Evolutionary conservation across 2,113 vertebrate genomes (phyloP).

Genomic region (Smithornis capensis): DNA sequence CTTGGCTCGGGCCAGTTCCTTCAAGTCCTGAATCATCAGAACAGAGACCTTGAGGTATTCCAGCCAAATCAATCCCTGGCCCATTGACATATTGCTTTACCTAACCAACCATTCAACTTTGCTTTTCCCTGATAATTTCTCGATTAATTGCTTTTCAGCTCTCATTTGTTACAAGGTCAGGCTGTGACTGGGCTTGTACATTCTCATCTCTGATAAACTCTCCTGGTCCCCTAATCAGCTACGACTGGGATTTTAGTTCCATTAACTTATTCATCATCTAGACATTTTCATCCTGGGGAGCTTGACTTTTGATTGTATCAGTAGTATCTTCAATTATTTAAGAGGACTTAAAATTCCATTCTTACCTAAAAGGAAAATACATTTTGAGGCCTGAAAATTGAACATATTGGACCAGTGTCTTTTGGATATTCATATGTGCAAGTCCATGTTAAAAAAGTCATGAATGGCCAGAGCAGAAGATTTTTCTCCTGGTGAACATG

Average conservation of each 20-base stretch:
- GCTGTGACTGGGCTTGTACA: slow-evolving; percentile 70
- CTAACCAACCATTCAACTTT: slow-evolving; percentile 83
- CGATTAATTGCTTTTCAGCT: slow-evolving; percentile 88
- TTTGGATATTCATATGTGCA: neutral
- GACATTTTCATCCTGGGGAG: slow-evolving; percentile 67
- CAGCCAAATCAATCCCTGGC: slow-evolving; percentile 83
- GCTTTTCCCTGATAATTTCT: slow-evolving; percentile 82
- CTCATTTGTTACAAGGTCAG: slow-evolving; percentile 86
- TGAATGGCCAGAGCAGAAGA: neutral
- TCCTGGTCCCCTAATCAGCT: slow-evolving; percentile 59
- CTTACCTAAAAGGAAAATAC: slow-evolving; percentile 30
- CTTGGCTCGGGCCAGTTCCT: slow-evolving; percentile 51
- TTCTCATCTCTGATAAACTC: slow-evolving; percentile 67
- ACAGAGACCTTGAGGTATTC: slow-evolving; percentile 84
- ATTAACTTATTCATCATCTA: slow-evolving; percentile 77
- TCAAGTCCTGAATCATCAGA: slow-evolving; percentile 78
- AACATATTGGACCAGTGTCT: neutral
- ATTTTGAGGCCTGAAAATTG: neutral
- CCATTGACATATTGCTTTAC: slow-evolving; percentile 86
- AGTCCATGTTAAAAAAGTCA: neutral
- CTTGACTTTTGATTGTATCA: slow-evolving; percentile 70
- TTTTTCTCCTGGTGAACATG: neutral
- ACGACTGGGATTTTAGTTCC: slow-evolving; percentile 71
- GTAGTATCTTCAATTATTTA: slow-evolving; percentile 69
- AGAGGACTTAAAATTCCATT: slow-evolving; percentile 52